These are phyloP conservation scores for Mactromeris polynyma DNA, from an alignment of 2,888 invertebrate genomes.

Conservation along the genomic window DNA sequence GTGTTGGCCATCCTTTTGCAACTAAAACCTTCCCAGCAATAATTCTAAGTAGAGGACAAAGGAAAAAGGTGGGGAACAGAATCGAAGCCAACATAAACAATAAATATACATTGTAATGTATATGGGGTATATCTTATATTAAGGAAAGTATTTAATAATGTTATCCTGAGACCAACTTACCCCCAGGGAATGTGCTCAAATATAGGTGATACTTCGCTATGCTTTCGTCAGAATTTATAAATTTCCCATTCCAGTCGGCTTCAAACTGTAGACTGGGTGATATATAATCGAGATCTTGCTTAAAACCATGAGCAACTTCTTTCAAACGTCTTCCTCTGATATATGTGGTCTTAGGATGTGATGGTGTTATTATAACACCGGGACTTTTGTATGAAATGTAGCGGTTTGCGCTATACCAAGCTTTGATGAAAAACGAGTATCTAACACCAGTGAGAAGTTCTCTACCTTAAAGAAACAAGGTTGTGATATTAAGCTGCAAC, in stretches of 20 bases:
- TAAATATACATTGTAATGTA: too few species aligned
- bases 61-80: too few species aligned
- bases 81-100: too few species aligned
- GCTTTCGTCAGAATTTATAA: constrained; percentile 22
- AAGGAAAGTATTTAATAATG: too few species aligned
- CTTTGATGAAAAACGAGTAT: constrained; percentile 69
- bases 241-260: constrained; percentile 58
- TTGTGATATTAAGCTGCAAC: too few species aligned
- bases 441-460: constrained; percentile 26
- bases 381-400: constrained; percentile 68
- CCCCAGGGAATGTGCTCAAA: constrained; percentile 50
- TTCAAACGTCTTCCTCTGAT: constrained; percentile 57
- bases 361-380: constrained; percentile 61
- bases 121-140: too few species aligned
- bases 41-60: too few species aligned
- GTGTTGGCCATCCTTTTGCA: too few species aligned
- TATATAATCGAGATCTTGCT: constrained; percentile 52
- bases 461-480: constrained; percentile 40
- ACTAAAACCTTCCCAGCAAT: too few species aligned
- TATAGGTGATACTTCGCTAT: constrained; percentile 48
- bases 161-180: constrained; percentile 1
- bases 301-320: constrained; percentile 26
- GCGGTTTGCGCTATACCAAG: constrained; percentile 63
- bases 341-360: constrained; percentile 56
- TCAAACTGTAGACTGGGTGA: background rate